Conservation (phyloP, 2,888 invertebrate species). For the Chaetogeoica ovagalla region DNA sequence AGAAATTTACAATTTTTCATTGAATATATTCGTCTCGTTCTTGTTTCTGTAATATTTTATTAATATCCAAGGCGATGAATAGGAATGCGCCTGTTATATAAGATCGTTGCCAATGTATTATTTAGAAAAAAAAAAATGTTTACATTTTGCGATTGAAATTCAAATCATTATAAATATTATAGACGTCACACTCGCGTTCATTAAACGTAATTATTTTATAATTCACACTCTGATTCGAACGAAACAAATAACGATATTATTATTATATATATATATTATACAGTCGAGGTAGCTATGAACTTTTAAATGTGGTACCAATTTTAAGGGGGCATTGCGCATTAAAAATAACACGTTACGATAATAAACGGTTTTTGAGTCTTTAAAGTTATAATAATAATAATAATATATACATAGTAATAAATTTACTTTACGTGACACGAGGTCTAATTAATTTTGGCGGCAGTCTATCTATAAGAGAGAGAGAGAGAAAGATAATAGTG, state of each 20-base stretch:
- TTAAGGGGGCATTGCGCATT: neutral
- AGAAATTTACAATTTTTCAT: no score
- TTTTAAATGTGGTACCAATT: conserved; percentile 20
- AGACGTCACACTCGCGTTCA: no score
- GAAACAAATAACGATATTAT: neutral
- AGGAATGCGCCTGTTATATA: no score
- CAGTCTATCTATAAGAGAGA: conserved; percentile 1
- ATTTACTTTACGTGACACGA: conserved; percentile 35
- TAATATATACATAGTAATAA: conserved; percentile 19
- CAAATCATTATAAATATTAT: no score
- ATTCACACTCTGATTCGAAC: neutral
- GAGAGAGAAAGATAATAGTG: no score
- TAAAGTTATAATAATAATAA: neutral
- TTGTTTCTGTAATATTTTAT: no score
- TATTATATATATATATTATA: neutral
- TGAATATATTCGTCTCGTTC: no score
- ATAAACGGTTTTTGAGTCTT: conserved; percentile 27
- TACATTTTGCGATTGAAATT: no score
- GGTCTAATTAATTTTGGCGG: conserved; percentile 36
- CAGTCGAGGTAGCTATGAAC: neutral
- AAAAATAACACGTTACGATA: conserved; percentile 3
- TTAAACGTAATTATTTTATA: neutral
- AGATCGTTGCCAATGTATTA: neutral
- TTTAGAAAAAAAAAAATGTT: no score
- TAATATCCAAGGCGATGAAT: no score